Evolutionary conservation across 1,140 invertebrate genomes (phyloP).

Genomic region (Branchinecta lynchi): DNA sequence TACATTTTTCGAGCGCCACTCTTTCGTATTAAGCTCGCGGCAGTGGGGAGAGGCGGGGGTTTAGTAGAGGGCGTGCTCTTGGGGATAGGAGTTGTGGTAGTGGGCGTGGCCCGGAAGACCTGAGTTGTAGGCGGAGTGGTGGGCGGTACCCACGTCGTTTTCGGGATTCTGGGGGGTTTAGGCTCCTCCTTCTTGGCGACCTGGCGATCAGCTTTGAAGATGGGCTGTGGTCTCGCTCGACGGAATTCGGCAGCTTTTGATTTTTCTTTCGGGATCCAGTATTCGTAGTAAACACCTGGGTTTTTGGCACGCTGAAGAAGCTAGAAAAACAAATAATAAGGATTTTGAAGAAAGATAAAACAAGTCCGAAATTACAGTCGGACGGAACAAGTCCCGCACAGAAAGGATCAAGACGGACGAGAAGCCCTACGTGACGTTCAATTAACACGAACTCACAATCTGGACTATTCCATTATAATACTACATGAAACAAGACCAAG

Average conservation of each 20-base stretch:
- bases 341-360: not conserved
- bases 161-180: not conserved
- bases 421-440: too few species aligned
- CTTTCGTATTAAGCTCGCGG: constrained; percentile 20
- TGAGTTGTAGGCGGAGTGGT: not conserved
- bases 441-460: too few species aligned
- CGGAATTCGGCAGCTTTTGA: not conserved
- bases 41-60: constrained; percentile 18
- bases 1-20: constrained; percentile 7
- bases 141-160: not conserved
- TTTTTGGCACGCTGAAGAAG: constrained; percentile 22
- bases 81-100: constrained; percentile 7
- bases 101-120: not conserved
- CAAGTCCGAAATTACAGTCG: too few species aligned
- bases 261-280: constrained; percentile 23
- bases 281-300: constrained; percentile 25
- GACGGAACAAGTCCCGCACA: too few species aligned
- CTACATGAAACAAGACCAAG: too few species aligned
- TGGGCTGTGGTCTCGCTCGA: not conserved
- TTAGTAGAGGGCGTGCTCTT: not conserved
- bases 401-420: too few species aligned
- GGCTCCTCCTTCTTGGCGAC: not conserved
- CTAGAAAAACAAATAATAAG: constrained; percentile 18
- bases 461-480: too few species aligned
- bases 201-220: not conserved